A percentile compares a stretch with the other conserved stretches of the same genome.
These are phyloP conservation scores for Accipiter virgatus DNA, from an alignment of 2,113 vertebrate species.

Conservation along the genomic window DNA sequence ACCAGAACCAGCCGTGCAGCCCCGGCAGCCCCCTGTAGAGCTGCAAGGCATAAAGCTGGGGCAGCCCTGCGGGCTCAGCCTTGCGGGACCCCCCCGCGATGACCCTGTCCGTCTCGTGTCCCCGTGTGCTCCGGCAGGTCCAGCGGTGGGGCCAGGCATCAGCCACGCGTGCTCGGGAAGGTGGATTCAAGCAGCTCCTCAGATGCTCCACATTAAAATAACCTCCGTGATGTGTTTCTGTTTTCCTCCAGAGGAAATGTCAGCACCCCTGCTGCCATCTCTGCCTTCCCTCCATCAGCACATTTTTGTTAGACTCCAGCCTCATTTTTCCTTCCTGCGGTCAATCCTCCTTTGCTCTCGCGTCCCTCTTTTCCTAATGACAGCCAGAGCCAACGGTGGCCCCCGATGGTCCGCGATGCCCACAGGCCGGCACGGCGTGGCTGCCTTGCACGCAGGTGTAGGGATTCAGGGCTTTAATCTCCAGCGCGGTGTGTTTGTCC, in stretches of 20 bases:
- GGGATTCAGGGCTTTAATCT: neutral
- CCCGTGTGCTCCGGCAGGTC: neutral
- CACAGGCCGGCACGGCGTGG: accelerated
- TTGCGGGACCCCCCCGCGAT: accelerated
- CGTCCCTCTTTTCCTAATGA: neutral
- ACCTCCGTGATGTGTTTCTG: accelerated
- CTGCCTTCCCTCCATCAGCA: neutral
- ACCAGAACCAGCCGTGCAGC: accelerated
- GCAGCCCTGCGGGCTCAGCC: neutral
- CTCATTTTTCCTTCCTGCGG: neutral
- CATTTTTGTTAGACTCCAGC: accelerated
- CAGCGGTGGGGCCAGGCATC: accelerated
- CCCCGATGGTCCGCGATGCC: neutral
- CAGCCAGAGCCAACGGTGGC: neutral
- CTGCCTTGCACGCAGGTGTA: neutral
- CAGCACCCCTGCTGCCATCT: neutral
- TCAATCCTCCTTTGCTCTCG: accelerated
- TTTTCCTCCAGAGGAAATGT: neutral
- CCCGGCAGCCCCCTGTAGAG: too few species aligned
- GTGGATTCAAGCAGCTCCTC: neutral
- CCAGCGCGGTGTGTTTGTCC: neutral
- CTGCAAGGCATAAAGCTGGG: accelerated
- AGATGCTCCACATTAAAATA: neutral
- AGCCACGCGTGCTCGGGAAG: neutral
- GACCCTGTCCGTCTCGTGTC: neutral